Evolutionary conservation across 2,797 vertebrate species (phyloP), one percentile per base, ranked within the genome.

Genomic region (Diplodus sargus): DNA sequence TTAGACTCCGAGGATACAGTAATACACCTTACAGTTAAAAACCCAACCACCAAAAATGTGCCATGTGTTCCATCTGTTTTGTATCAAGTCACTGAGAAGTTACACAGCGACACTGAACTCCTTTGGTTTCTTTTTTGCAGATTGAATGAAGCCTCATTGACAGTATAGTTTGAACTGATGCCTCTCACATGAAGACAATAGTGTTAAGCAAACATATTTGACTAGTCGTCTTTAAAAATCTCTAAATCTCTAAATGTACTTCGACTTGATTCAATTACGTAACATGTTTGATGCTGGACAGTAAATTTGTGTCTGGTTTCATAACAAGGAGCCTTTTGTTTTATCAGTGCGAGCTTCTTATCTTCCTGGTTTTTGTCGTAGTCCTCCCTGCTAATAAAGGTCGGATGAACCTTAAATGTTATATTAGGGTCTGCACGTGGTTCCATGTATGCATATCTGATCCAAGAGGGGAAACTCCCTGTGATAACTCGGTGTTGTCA

Each of bases 401-500:
- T 65, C 25, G 12, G 25, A 39, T 45, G 22, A 69, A 22, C 20
- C 23, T 15, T 45, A 59, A n/a, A 60, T 18, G 30, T 79, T 62
- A 3, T 65, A 67, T 78, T 57, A 66, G 48, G 14, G 14, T 57
- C 52, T 73, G 51, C 73, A 69, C 0, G 45, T 76, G 12, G 10
- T 56, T 56, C 23, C 16, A 23, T 67, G 16, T 68, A 42, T 22
- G 2, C 25, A 7, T 60, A 39, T 81, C 43, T 82, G 47, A 67
- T 78, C 45, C 34, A 62, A 71, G 47, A 70, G 64, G 54, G 34
- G 60, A 20, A 76, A 75, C 65, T 78, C 78, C 56, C 73, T 74
- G 53, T 43, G 48, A 79, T 76, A 84, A 73, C 67, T 77, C 76
- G 28, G 39, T 43, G 18, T 75, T 76, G 59, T 82, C 75, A 81